phyloP scores from a whole-genome alignment of 2,797 vertebrate species.

The Eospalax fontanierii region DNA sequence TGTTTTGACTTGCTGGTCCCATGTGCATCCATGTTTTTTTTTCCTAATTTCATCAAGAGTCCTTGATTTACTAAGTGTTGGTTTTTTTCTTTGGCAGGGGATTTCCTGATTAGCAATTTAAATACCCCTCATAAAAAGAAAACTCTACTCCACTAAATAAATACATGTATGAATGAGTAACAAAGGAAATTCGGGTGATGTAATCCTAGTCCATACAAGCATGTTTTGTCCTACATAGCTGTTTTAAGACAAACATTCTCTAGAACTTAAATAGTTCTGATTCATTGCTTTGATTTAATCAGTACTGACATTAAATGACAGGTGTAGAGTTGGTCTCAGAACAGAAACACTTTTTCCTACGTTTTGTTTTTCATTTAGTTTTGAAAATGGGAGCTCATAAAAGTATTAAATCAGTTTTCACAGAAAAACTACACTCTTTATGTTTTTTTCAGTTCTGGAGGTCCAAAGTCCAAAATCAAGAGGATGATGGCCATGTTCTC shows the following conservation, averaged over 20 bases:
- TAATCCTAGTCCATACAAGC: not conserved
- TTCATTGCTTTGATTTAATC: conserved; percentile 40
- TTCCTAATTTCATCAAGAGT: conserved; percentile 27
- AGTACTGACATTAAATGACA: not conserved
- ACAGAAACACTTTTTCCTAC: not conserved
- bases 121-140: not conserved
- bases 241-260: conserved; percentile 5
- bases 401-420: not conserved
- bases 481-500: not conserved
- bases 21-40: conserved; percentile 40
- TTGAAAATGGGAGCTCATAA: not conserved
- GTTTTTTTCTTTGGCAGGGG: conserved; percentile 44
- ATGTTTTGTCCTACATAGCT: conserved; percentile 26
- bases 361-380: not conserved
- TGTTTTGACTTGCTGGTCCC: not conserved
- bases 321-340: conserved; percentile 48
- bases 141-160: not conserved
- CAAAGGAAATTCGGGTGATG: conserved; percentile 12
- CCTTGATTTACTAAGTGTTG: conserved; percentile 7
- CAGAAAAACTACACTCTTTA: not conserved
- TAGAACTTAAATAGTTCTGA: not conserved
- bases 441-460: not conserved
- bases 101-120: conserved; percentile 64
- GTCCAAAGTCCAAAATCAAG: not conserved
- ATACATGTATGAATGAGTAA: conserved; percentile 20